phyloP scores from a whole-genome alignment of 2,797 vertebrate species.

The Phalanger gymnotis region DNA sequence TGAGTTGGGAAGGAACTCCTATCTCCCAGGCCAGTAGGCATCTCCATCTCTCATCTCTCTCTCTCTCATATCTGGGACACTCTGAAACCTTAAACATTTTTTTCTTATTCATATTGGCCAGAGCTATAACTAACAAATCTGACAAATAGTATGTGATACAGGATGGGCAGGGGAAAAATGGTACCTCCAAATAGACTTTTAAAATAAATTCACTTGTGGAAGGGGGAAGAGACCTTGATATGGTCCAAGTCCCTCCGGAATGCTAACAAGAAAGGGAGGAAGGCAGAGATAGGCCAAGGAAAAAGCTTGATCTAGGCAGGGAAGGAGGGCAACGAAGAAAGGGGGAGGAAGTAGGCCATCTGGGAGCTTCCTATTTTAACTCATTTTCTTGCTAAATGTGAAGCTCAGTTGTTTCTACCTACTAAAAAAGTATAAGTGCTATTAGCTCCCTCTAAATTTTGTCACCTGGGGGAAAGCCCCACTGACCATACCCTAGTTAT shows the following conservation, averaged over 20 bases:
- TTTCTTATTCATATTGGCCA: background rate
- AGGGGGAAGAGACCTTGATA: background rate
- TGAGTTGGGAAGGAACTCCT: background rate
- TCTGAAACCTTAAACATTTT: background rate
- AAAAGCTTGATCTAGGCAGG: background rate
- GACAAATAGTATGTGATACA: background rate
- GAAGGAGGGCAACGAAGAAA: background rate
- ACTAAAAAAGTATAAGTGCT: background rate
- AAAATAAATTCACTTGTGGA: background rate
- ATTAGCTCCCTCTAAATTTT: background rate
- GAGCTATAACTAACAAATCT: background rate
- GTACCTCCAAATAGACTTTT: background rate
- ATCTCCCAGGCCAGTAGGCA: background rate
- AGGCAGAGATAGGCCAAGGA: background rate
- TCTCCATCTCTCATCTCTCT: background rate
- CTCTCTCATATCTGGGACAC: background rate
- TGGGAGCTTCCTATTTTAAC: background rate
- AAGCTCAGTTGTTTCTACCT: background rate
- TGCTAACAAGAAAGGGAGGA: conserved; percentile 8
- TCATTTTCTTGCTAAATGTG: background rate
- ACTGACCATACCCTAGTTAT: background rate
- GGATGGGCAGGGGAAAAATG: background rate
- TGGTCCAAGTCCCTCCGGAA: background rate
- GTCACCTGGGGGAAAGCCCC: background rate
- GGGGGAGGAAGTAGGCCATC: conserved; percentile 1